Evolutionary conservation across 2,888 invertebrate genomes (phyloP).

Genomic region (Lasioglossum zephyrum): DNA sequence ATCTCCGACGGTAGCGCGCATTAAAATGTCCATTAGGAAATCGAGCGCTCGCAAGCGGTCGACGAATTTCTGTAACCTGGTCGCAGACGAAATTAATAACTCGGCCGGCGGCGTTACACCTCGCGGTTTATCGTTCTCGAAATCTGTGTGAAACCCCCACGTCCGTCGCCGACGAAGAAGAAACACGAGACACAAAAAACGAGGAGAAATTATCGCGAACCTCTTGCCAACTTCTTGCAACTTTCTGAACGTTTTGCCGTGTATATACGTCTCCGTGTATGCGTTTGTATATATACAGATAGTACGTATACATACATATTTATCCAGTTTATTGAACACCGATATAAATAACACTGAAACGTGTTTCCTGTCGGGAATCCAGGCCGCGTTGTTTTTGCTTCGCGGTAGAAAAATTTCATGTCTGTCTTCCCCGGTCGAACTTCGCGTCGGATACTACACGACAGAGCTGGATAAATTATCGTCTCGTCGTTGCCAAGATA

Average conservation of each 20-base stretch:
- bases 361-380: constrained; percentile 13
- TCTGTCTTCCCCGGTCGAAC: background rate
- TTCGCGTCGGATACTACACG: constrained; percentile 6
- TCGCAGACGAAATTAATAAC: constrained; percentile 46
- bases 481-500: constrained; percentile 5
- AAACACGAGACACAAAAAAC: background rate
- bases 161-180: background rate
- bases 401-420: background rate
- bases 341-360: constrained; percentile 16
- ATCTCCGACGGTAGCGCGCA: background rate
- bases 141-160: background rate
- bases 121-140: constrained; percentile 12
- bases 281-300: background rate
- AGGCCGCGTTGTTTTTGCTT: constrained; percentile 2
- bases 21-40: background rate
- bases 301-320: background rate
- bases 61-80: constrained; percentile 39
- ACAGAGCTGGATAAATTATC: background rate
- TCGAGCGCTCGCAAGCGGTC: background rate
- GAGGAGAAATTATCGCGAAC: constrained; percentile 16
- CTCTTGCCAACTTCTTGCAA: constrained; percentile 20
- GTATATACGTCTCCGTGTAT: background rate
- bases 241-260: constrained; percentile 4
- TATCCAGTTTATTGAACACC: constrained; percentile 32
- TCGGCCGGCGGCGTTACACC: constrained; percentile 11